Evolutionary conservation across 2,888 invertebrate species (phyloP), one percentile per base, ranked within the genome.

Genomic region (Aleiodes testaceus): DNA sequence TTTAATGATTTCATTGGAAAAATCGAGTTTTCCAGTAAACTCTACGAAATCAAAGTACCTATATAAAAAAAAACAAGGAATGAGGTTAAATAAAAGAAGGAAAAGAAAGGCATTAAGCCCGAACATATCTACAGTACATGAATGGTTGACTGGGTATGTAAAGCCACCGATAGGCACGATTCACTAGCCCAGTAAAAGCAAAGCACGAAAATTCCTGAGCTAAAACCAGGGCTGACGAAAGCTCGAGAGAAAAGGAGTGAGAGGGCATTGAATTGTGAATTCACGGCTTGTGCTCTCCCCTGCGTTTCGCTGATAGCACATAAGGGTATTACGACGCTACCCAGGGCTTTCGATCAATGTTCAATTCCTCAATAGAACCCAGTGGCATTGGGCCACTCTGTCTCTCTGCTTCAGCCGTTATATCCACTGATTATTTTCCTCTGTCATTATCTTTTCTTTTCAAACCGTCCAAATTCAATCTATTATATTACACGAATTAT

Each of bases 201-300:
- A 59, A 36, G 59, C 59, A 59, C 36, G 14, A 59, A 26, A 55
- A 12, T 12, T n/a, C 55, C 55, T 55, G 55, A 59, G 59, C 26
- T 53, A 30, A 53, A 53, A 26, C 53, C 26, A 42, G 59, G 22
- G 52, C 20, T 52, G 18, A 52, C 20, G 14, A 52, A 52, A 9
- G 36, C 36, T 20, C 9, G 18, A n/a, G 59, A 42, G 42, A 18
- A 11, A 36, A 59, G 11, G 59, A 26, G 30, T 36, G 36, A 26
- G 55, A 36, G 59, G 36, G 59, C 59, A 59, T 59, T 59, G 36
- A 59, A 59, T 59, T 59, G 59, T 42, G 59, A 59, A 59, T 59
- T 59, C 59, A 59, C 59, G 59, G 59, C 59, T 59, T 52, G 53
- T 47, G 66, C 52, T 66, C 42, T 42, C 45, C 45, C 22, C 53